Base-by-base conservation (phyloP, 2,797 vertebrate species). In the Acipenser transmontanus region DNA sequence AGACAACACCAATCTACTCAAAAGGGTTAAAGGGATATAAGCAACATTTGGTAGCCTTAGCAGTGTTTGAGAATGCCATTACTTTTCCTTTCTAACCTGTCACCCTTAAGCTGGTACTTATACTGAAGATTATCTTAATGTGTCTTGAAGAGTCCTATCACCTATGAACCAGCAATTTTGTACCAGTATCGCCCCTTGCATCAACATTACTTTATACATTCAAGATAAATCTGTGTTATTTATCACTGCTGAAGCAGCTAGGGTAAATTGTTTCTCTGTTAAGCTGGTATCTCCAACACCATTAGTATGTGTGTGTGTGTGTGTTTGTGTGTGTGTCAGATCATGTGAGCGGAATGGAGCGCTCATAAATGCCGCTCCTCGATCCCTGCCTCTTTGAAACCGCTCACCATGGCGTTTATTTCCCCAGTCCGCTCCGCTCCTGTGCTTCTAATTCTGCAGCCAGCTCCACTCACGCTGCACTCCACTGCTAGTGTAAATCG, bases 111-210 rank as follows among this genome's bases (percentile, higher is more conserved):
- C 54, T 11, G 54, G 54, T 57, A 57, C 54, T 57, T 57, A 57
- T 57, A 57, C 14, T 57, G n/a, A 57, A 57, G 54, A 57, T 11
- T 52, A 52, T 57, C 54, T 57, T 57, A 57, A 57, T 57, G 54
- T 57, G 54, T n/a, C 54, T 57, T 57, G 54, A 57, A 57, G 12
- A 13, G 12, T 57, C 54, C 54, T 57, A 57, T 57, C 54, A 57
- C 54, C 54, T 57, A 57, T 57, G n/a, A 57, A 57, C n/a, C 14
- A 57, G 54, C 54, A 57, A 57, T 57, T 57, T 57, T 57, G 54
- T 57, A 57, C 14, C 50, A 8, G 50, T 8, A 52, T 52, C 50
- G 4, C 12, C 54, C 54, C 54, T 13, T 57, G 54, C 54, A 57
- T n/a, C 6, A 13, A 57, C 12, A 13, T 57, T n/a, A n/a, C 54